Percentiles rank a stretch among this genome's conserved stretches.
These are phyloP conservation scores for Oligia latruncula DNA, from an alignment of 2,888 invertebrate genomes.

Conservation along the genomic window DNA sequence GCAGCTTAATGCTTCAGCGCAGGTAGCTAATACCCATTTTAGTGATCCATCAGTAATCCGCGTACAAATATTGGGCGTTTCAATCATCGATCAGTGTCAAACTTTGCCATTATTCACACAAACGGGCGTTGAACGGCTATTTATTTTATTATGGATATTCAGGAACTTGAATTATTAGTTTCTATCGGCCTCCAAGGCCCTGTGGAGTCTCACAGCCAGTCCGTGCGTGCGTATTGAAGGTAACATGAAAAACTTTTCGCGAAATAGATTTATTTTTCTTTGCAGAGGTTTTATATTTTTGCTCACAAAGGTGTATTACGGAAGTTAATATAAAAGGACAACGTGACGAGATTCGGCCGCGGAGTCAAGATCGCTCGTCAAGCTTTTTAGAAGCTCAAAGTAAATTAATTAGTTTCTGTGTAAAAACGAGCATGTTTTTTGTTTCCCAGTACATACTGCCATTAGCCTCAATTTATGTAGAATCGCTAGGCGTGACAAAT, in stretches of 20 bases:
- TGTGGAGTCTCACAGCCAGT: slow-evolving; percentile 13
- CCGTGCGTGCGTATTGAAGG: slow-evolving; percentile 35
- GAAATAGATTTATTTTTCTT: slow-evolving; percentile 47
- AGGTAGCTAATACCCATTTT: slow-evolving; percentile 57
- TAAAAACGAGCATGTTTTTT: slow-evolving; percentile 52
- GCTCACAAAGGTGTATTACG: slow-evolving; percentile 36
- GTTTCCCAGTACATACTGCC: slow-evolving; percentile 60
- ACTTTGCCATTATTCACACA: slow-evolving; percentile 71
- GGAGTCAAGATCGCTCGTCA: slow-evolving; percentile 29
- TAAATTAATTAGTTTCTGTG: slow-evolving; percentile 48
- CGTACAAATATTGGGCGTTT: slow-evolving; percentile 64
- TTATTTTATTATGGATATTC: slow-evolving; percentile 63
- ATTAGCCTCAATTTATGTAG: slow-evolving; percentile 72
- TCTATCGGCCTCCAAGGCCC: slow-evolving; percentile 28
- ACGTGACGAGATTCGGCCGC: slow-evolving; percentile 22
- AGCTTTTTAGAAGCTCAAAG: slow-evolving; percentile 27
- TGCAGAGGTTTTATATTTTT: slow-evolving; percentile 24
- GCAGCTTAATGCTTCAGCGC: slow-evolving; percentile 37
- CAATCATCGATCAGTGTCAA: slow-evolving; percentile 76
- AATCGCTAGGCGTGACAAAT: slow-evolving; percentile 65
- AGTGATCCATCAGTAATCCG: slow-evolving; percentile 64
- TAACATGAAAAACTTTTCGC: slow-evolving; percentile 35
- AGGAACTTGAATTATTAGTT: slow-evolving; percentile 60
- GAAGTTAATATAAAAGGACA: slow-evolving; percentile 37
- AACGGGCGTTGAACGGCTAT: slow-evolving; percentile 64